phyloP scores from a whole-genome alignment of 2,797 vertebrate species.

The Diglossa cyanea region DNA sequence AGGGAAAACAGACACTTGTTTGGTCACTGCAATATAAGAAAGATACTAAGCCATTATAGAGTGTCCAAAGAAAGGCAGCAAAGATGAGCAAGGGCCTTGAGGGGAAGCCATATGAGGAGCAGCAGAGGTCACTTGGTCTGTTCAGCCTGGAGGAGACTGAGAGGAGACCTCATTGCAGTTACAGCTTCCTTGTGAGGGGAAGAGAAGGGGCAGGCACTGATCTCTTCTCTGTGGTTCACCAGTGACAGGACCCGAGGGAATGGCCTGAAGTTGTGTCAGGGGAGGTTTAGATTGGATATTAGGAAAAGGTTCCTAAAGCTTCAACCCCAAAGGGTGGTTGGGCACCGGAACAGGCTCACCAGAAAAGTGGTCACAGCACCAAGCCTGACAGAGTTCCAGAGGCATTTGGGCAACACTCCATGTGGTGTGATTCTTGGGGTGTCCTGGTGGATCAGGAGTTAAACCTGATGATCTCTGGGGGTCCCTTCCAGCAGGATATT shows the following conservation, averaged over 20 bases:
- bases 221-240: neutral
- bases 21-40: neutral
- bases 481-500: neutral
- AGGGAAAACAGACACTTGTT: neutral
- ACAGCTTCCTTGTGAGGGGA: rapidly evolving
- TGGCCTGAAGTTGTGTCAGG: neutral
- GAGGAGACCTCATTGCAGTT: rapidly evolving
- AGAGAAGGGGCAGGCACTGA: neutral
- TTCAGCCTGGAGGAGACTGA: neutral
- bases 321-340: neutral
- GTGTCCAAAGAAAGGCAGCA: neutral
- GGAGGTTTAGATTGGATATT: neutral
- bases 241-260: rapidly evolving
- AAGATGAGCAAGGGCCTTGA: too few species aligned
- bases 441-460: neutral
- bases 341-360: neutral
- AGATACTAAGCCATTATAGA: neutral
- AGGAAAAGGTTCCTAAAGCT: neutral
- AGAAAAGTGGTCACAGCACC: too few species aligned
- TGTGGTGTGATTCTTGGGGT: neutral
- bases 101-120: rapidly evolving
- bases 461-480: neutral
- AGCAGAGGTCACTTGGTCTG: neutral
- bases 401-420: neutral
- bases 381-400: neutral